These are phyloP conservation scores for Scalopus aquaticus DNA, from an alignment of 2,113 vertebrate species.

Conservation along the genomic window DNA sequence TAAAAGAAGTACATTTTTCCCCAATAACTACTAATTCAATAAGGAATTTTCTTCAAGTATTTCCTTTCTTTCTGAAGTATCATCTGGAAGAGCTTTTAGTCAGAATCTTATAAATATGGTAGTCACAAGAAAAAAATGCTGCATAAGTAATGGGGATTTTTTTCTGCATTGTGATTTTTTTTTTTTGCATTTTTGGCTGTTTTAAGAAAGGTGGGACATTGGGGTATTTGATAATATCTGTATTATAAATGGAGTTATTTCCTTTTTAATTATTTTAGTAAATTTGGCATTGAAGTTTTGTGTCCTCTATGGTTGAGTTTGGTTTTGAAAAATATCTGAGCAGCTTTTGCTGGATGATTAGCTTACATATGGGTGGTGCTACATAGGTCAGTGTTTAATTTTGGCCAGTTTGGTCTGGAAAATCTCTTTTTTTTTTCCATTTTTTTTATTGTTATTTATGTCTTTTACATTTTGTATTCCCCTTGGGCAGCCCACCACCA, in stretches of 20 bases:
- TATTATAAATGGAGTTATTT: accelerated
- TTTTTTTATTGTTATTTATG: too few relatives aligned
- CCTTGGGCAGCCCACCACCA: too few relatives aligned
- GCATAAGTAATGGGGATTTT: background rate
- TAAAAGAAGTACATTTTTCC: background rate
- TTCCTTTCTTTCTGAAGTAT: background rate
- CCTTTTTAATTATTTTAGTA: background rate
- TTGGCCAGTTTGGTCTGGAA: background rate
- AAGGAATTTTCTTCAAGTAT: background rate
- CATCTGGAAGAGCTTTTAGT: background rate
- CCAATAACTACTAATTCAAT: background rate
- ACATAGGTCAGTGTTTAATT: background rate
- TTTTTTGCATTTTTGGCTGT: background rate
- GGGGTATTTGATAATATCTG: too few relatives aligned
- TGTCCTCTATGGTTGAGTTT: background rate
- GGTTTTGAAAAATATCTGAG: background rate
- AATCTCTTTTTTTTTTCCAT: too few relatives aligned
- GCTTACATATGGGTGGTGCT: background rate
- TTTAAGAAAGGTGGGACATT: too few relatives aligned
- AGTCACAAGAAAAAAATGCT: background rate
- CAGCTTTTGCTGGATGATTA: background rate
- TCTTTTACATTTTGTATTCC: too few relatives aligned
- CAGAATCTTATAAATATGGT: background rate
- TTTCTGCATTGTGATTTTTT: background rate
- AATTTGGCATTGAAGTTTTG: background rate